Evolutionary conservation across 1,140 invertebrate genomes (phyloP), one percentile per base, ranked within the genome.

Genomic region (Linepithema humile): DNA sequence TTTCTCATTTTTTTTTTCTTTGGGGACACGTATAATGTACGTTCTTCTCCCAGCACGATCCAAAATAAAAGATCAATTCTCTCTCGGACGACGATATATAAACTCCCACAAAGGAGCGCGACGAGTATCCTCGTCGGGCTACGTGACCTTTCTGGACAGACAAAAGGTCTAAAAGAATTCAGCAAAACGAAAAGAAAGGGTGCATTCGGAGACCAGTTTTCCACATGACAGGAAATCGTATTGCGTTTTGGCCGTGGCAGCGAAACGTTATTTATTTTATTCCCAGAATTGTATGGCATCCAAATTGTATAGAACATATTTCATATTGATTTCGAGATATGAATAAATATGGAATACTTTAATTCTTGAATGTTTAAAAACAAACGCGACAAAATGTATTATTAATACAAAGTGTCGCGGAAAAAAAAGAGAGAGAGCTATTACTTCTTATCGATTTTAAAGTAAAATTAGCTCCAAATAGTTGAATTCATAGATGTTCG

Each of bases 41-140:
- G 26, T n/a, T 15, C 10, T 29, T 26, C 20, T 62, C 26, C 35
- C 35, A 43, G n/a, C 29, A 26, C 62, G 15, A 62, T 70, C 38
- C 40, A 43, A 85, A 53, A 73, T 53, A 82, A 53, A 40, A 59
- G 38, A 73, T 64, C 57, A 64, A 48, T 73, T 38, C 53, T 17
- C 20, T 43, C 15, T n/a, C 3, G 26, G 35, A 4, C 59, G 26
- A 0, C 10, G 38, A 70, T 38, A 38, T 17, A 64, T 85, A 84
- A 55, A 84, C 17, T 59, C 6, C 17, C 55, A 60, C 23, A 43
- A 55, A 45, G 12, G 20, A 57, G 62, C 20, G 20, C n/a, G 48
- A 35, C 40, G 20, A 45, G 43, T 57, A 43, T 35, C 10, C n/a
- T 62, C 9, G 15, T 38, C 20, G 38, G 43, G 12, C 10, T 43